phyloP scores from a whole-genome alignment of 2,797 vertebrate species.

The Okamejei kenojei region DNA sequence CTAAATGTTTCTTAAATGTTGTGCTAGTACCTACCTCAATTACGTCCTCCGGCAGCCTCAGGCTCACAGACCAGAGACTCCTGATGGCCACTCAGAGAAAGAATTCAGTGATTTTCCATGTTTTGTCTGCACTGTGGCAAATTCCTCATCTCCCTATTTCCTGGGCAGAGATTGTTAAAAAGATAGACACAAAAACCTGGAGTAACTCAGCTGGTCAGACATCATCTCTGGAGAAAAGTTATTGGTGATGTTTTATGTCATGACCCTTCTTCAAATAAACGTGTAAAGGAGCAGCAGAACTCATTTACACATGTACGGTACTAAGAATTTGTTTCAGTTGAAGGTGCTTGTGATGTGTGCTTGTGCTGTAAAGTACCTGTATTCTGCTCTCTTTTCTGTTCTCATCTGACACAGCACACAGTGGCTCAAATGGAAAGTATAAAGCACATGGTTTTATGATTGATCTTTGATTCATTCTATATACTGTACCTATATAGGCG shows the following conservation, averaged over 20 bases:
- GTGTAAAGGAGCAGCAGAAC: not conserved
- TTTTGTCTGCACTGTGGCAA: not conserved
- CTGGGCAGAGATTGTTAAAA: not conserved
- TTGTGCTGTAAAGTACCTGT: not conserved
- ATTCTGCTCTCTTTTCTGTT: not conserved
- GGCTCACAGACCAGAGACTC: too few species aligned
- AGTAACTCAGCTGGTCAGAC: too few species aligned
- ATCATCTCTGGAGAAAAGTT: too few species aligned
- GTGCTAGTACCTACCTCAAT: too few species aligned
- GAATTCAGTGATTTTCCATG: not conserved
- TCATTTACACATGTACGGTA: too few species aligned
- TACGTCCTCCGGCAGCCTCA: too few species aligned
- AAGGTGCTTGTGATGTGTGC: not conserved
- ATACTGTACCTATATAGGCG: too few species aligned
- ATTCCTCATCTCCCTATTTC: not conserved
- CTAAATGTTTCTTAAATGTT: too few species aligned
- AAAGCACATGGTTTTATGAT: not conserved
- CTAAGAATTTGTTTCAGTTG: not conserved
- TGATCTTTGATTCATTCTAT: too few species aligned
- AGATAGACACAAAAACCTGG: too few species aligned
- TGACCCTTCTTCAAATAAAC: too few species aligned
- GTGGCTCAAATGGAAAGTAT: not conserved
- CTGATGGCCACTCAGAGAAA: not conserved
- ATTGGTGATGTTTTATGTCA: too few species aligned
- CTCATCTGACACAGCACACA: not conserved